Conservation (phyloP, 2,113 vertebrate species). For the Chinchilla lanigera region DNA sequence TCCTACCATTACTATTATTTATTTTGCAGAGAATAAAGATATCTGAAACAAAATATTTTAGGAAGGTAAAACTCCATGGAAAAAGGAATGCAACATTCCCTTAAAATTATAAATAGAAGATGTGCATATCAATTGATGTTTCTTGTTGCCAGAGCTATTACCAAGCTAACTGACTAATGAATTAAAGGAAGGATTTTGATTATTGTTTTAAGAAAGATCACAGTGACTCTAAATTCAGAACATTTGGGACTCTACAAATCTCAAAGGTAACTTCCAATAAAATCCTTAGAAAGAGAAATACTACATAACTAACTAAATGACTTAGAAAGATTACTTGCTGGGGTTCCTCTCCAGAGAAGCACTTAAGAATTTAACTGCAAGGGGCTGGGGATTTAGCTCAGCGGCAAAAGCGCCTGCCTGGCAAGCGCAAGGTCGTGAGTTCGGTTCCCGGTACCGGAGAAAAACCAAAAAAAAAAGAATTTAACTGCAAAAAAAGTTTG, state of each 20-base stretch:
- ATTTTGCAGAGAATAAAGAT: neutral
- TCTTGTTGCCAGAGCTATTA: neutral
- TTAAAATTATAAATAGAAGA: slow-evolving; percentile 15
- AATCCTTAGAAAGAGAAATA: neutral
- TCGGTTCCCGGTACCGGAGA: too few species aligned
- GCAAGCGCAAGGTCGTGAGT: too few species aligned
- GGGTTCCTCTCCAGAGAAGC: neutral
- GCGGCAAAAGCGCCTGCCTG: too few species aligned
- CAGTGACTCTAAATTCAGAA: neutral
- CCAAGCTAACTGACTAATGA: neutral
- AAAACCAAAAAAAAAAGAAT: too few species aligned
- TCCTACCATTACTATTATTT: neutral
- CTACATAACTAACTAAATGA: neutral
- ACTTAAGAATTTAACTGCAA: neutral
- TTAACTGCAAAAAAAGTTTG: neutral
- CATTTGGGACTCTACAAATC: neutral
- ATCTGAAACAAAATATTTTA: neutral
- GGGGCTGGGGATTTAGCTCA: too few species aligned
- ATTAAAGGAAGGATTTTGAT: neutral
- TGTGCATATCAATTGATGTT: neutral
- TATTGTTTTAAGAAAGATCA: neutral
- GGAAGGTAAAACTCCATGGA: neutral
- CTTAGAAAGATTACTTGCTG: neutral
- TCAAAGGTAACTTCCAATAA: neutral
- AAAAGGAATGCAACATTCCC: neutral